Evolutionary conservation across 2,888 invertebrate genomes (phyloP).

Genomic region (Aphrophora alni): DNA sequence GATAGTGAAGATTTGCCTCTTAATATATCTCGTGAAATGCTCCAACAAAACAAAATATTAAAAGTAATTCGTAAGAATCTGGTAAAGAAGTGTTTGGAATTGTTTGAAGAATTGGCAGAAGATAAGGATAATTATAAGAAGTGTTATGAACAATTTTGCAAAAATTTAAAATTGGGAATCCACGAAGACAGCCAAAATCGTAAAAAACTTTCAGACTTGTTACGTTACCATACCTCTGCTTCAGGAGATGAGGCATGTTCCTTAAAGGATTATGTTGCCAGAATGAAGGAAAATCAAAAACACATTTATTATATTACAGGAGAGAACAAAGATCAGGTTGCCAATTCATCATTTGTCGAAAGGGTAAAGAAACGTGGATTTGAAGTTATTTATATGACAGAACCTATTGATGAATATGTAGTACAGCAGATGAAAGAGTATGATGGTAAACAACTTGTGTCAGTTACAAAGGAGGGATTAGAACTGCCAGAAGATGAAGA

Average conservation of each 20-base stretch:
- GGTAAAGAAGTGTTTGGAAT: slow-evolving; percentile 97
- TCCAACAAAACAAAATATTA: slow-evolving; percentile 98
- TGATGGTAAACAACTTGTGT: slow-evolving; percentile 94
- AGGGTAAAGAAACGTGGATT: slow-evolving; percentile 97
- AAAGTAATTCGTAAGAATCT: slow-evolving; percentile 99
- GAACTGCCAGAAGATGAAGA: slow-evolving; percentile 97
- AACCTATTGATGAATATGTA: slow-evolving; percentile 99
- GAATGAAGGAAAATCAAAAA: slow-evolving; percentile 99
- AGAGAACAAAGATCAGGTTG: slow-evolving; percentile 90
- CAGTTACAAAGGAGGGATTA: slow-evolving; percentile 97
- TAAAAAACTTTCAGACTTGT: slow-evolving; percentile 85
- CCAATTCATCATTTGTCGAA: slow-evolving; percentile 97
- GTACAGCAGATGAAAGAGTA: slow-evolving; percentile 98
- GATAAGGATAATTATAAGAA: slow-evolving; percentile 98
- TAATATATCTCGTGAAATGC: slow-evolving; percentile 99
- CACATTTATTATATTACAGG: slow-evolving; percentile 99
- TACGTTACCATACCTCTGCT: slow-evolving; percentile 93
- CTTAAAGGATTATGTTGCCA: slow-evolving; percentile 92
- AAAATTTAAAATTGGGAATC: slow-evolving; percentile 96
- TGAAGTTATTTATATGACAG: slow-evolving; percentile 98
- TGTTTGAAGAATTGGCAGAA: slow-evolving; percentile 95
- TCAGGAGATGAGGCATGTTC: slow-evolving; percentile 95
- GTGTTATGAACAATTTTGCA: slow-evolving; percentile 97
- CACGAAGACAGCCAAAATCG: slow-evolving; percentile 97
- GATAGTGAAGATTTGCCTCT: slow-evolving; percentile 98